Conservation (phyloP, 2,888 invertebrate genomes). For the Phaedon cochleariae region DNA sequence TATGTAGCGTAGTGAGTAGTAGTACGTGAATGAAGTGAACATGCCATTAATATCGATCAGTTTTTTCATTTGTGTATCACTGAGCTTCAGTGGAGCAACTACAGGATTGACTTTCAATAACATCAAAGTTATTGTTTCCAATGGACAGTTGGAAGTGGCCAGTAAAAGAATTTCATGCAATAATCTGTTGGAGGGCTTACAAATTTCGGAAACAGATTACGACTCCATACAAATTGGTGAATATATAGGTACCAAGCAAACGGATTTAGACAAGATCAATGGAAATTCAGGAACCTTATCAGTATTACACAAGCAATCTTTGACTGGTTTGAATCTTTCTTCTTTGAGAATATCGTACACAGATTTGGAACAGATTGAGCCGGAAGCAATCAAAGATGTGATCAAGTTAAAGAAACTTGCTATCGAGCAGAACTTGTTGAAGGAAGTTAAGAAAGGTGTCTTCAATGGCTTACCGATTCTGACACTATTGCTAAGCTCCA, state of each 20-base stretch:
- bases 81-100: background rate
- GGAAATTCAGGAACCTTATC: conserved; percentile 5
- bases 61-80: background rate
- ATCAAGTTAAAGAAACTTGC: conserved; percentile 16
- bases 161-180: background rate
- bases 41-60: background rate
- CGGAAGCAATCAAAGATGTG: conserved; percentile 15
- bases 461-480: conserved; percentile 15
- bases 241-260: background rate
- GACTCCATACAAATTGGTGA: background rate
- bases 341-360: conserved; percentile 17
- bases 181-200: background rate
- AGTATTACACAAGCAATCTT: conserved; percentile 16
- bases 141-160: background rate
- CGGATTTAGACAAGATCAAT: background rate
- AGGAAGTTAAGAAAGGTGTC: conserved; percentile 16
- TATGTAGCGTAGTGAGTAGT: background rate
- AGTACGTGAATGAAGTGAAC: background rate
- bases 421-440: conserved; percentile 7
- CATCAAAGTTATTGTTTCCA: conserved; percentile 1
- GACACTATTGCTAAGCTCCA: conserved; percentile 14
- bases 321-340: conserved; percentile 3
- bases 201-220: background rate
- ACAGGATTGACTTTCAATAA: conserved; percentile 8
- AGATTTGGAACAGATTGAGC: conserved; percentile 19